Base-by-base conservation (phyloP, 2,888 invertebrate genomes). In the Hirudinaria manillensis region DNA sequence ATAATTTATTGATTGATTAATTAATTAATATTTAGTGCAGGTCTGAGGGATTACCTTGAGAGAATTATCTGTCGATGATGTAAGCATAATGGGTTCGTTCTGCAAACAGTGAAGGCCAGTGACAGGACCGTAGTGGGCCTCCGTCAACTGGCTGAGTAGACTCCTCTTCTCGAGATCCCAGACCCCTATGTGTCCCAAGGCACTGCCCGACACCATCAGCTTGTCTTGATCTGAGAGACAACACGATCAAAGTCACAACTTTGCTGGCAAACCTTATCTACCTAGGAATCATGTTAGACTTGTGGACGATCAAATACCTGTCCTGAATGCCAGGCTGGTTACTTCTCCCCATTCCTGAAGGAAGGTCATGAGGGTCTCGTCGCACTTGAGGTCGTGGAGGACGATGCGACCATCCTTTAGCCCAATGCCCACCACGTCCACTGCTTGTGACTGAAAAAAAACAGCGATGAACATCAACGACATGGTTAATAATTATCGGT, bases 61-160 rank as follows among this genome's bases (percentile, higher is more conserved):
- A 7, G 94, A 91, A 84, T 97, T 97, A 82, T 98, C 97, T n/a
- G 91, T 89, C 0, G 94, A 94, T 19, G 93, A 93, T 0, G 95
- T 93, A 1, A 96, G 89, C 85, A 97, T 87, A 0, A 98, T 85
- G 0, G 97, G 95, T 84, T 99, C 95, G 76, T 90, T 91, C 70
- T 92, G 91, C 70, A 98, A 87, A 86, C 92, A 96, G 79, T 90
- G 88, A 81, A 95, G 86, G 0, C 95, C 93, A 16, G 90, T 89
- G 3, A 98, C 90, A 19, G 89, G 85, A 21, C 82, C 81, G 27
- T 77, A 87, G 83, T 99, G 99, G 0, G 93, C 94, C 65, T 89
- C 87, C 71, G 91, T 87, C 29, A 95, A 86, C 85, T 95, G 95
- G 77, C 91, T 91, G 75, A 91, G 88, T 0, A 95, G 88, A 83